These are phyloP conservation scores for Arctia plantaginis DNA, from an alignment of 2,888 invertebrate genomes.

Conservation along the genomic window DNA sequence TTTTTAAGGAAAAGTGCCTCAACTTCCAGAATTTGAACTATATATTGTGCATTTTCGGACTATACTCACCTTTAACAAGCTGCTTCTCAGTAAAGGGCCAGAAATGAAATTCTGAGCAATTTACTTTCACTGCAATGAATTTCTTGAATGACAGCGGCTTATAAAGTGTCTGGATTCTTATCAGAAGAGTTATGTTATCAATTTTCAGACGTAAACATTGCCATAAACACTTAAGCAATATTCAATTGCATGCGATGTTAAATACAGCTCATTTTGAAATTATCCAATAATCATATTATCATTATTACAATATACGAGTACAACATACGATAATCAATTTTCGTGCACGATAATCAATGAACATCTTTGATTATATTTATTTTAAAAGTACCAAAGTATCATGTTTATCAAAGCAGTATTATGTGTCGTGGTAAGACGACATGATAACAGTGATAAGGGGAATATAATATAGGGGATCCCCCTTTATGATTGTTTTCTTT, in stretches of 20 bases:
- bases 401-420: background rate
- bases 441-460: background rate
- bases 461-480: background rate
- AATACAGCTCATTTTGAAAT: background rate
- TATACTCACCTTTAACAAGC: background rate
- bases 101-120: too few species aligned
- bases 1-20: background rate
- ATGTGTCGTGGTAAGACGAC: background rate
- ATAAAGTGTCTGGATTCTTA: background rate
- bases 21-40: background rate
- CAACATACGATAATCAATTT: background rate
- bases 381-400: background rate
- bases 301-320: too few species aligned
- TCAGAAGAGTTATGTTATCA: background rate
- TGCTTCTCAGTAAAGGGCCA: background rate
- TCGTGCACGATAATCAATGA: background rate
- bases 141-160: background rate
- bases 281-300: background rate
- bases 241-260: background rate
- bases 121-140: background rate
- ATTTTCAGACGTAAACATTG: background rate
- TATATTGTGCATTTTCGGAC: background rate
- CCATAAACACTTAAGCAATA: background rate
- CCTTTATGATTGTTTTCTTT: too few species aligned
- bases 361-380: background rate